Percentiles rank a stretch among this genome's conserved stretches.
These are phyloP conservation scores for Hippocampus barbouri DNA, from an alignment of 2,113 vertebrate species.

Conservation along the genomic window DNA sequence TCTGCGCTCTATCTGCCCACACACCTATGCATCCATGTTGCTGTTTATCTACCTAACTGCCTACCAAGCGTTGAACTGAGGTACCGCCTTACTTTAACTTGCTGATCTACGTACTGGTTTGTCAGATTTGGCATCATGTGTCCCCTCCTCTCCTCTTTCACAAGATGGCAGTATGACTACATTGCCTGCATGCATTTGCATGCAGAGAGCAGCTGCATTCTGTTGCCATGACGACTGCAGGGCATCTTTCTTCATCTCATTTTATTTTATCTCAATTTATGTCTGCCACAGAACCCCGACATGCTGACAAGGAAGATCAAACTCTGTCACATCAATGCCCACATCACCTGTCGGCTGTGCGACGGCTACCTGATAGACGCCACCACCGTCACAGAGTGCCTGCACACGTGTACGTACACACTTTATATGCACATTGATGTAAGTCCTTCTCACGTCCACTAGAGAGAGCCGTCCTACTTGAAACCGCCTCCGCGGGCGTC, in stretches of 20 bases:
- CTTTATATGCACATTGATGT: neutral
- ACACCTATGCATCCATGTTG: too few species aligned
- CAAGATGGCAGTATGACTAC: neutral
- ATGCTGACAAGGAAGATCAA: conserved; percentile 99
- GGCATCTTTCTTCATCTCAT: neutral
- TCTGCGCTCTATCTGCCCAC: too few species aligned
- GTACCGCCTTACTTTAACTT: too few species aligned
- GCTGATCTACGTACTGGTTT: neutral
- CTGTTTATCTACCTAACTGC: too few species aligned
- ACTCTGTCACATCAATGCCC: conserved; percentile 98
- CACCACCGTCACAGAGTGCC: conserved; percentile 97
- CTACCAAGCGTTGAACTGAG: too few species aligned
- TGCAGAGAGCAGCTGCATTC: neutral
- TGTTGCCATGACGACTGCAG: neutral
- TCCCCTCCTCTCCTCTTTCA: neutral
- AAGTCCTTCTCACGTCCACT: conserved; percentile 11
- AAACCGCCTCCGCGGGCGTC: neutral
- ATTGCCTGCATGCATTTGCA: neutral
- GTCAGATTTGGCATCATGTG: neutral
- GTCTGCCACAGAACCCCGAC: conserved; percentile 83
- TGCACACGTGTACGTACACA: conserved; percentile 91
- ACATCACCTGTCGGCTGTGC: conserved; percentile 98
- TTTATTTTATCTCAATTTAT: neutral
- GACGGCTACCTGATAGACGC: conserved; percentile 98
- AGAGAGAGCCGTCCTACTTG: conserved; percentile 36